These are phyloP conservation scores for Suncus etruscus DNA, from an alignment of 2,113 vertebrate species.

Conservation along the genomic window DNA sequence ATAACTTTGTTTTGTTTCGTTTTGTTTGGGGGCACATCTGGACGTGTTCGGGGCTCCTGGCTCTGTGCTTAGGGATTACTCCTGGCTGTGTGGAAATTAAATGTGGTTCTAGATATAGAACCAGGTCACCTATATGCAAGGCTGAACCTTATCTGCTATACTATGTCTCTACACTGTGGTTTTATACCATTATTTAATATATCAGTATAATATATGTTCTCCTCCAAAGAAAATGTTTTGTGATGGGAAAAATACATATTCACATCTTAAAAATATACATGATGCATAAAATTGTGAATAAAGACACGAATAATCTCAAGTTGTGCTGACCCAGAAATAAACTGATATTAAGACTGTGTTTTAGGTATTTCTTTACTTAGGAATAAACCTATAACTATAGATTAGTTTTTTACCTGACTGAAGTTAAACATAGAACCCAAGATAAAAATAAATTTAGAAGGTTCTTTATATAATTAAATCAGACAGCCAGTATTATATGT, in stretches of 20 bases:
- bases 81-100: no score
- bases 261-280: neutral
- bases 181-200: neutral
- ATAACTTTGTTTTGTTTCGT: no score
- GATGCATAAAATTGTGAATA: slow-evolving; percentile 28
- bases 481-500: neutral
- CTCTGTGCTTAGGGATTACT: no score
- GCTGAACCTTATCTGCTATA: no score
- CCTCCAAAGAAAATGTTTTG: neutral
- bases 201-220: slow-evolving; percentile 25
- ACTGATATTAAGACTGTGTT: neutral
- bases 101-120: no score
- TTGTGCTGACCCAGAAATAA: neutral
- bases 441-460: neutral
- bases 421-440: neutral
- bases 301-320: neutral
- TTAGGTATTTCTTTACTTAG: neutral
- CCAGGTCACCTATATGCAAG: no score
- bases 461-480: slow-evolving; percentile 21
- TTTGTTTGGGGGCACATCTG: no score
- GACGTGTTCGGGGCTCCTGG: no score
- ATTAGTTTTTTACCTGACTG: neutral
- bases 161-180: neutral
- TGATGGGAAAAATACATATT: neutral
- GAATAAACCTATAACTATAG: neutral